These are phyloP conservation scores for Serinus canaria DNA, from an alignment of 2,113 vertebrate species.

Conservation along the genomic window DNA sequence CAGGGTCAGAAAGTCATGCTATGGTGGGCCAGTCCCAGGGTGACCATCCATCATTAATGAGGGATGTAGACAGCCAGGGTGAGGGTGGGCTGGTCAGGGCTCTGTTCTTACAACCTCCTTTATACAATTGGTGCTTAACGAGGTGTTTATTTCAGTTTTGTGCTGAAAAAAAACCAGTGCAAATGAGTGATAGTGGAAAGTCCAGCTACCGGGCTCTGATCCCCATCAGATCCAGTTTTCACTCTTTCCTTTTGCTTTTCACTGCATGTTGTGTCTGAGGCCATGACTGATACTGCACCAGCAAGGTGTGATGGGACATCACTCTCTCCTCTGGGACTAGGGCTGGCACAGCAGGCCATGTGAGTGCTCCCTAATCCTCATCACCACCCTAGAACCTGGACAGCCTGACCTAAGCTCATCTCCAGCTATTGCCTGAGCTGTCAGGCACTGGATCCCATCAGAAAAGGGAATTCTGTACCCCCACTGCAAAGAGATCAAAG, in stretches of 20 bases:
- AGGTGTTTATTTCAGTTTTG: constrained; percentile 18
- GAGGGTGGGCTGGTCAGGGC: neutral
- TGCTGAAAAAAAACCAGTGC: constrained; percentile 22
- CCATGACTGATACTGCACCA: neutral
- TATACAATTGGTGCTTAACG: neutral
- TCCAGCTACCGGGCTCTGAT: neutral
- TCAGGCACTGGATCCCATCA: neutral
- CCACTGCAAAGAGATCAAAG: neutral
- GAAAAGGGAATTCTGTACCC: neutral
- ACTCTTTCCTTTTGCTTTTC: neutral
- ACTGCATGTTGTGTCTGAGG: neutral
- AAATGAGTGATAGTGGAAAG: neutral
- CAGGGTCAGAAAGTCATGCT: neutral
- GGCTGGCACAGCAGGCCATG: neutral
- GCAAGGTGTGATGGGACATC: neutral
- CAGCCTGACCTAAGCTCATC: neutral
- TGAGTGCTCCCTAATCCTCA: neutral
- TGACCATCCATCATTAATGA: neutral
- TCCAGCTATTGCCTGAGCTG: neutral
- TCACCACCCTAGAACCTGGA: neutral
- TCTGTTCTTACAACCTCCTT: neutral
- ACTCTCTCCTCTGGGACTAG: neutral
- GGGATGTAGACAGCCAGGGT: neutral
- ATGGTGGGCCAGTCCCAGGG: neutral
- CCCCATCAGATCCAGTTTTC: neutral